Evolutionary conservation across 2,113 vertebrate species (phyloP), one percentile per base, ranked within the genome.

Genomic region (Haplochromis vanheusdeni): DNA sequence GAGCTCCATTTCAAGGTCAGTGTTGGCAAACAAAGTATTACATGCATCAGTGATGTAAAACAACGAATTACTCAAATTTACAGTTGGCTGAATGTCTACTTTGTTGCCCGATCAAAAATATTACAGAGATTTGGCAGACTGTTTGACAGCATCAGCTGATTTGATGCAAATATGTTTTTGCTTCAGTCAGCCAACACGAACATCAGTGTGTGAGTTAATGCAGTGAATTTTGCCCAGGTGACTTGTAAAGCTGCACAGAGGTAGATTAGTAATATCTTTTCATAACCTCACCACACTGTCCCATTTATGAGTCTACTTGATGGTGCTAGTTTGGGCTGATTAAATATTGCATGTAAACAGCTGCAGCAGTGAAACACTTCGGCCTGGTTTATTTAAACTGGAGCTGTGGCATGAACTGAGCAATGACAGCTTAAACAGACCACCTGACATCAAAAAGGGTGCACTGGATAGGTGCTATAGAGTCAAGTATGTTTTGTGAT

Each of bases 71-170:
- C 60, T 89, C 85, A 65, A 45, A 83, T 86, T 82, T 33, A 68
- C 58, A 75, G 21, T 60, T 90, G 88, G 89, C 79, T 79, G 23
- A 28, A 37, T 86, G 31, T 86, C 60, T 19, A 2, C 58, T 49
- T 79, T 82, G 17, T 82, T 11, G 55, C 37, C 40, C 80, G 23
- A 86, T 86, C 49, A 87, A 82, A 87, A 83, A 89, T 86, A 90
- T 81, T 81, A 89, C 84, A 45, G 75, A 52, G 77, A 37, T 87
- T 86, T 92, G 87, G 90, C 90, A 89, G 82, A 19, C 47, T 80
- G 54, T 87, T 56, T 55, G 65, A 84, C 40, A 47, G 54, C 28
- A 51, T 87, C 86, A 89, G 84, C 90, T 62, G 81, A 49, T 89
- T 87, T 80, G 54, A 28, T 70, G 47, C 10, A 58, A 81, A 83